These are phyloP conservation scores for Mellivora capensis DNA, from an alignment of 2,113 vertebrate species.

Conservation along the genomic window DNA sequence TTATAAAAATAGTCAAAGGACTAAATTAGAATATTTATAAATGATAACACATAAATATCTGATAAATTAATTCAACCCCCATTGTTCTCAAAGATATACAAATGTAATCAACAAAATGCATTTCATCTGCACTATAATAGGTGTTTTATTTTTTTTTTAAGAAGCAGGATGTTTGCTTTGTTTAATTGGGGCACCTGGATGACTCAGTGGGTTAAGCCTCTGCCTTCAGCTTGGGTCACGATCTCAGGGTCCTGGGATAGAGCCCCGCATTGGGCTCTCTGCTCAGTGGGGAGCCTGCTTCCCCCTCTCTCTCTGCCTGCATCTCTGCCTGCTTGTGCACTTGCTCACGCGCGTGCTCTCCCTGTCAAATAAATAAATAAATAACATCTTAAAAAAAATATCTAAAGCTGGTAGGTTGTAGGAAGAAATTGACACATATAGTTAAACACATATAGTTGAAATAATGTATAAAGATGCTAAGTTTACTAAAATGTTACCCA, in stretches of 20 bases:
- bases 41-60: neutral
- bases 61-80: neutral
- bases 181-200: neutral
- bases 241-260: too few species aligned
- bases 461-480: neutral
- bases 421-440: neutral
- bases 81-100: neutral
- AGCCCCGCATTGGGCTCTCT: too few species aligned
- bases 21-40: neutral
- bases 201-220: too few species aligned
- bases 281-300: too few species aligned
- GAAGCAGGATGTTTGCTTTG: neutral
- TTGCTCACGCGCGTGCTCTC: rapidly evolving
- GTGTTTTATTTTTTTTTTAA: neutral
- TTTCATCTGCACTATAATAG: neutral
- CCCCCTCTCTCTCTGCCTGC: too few species aligned
- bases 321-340: too few species aligned
- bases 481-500: neutral
- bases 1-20: neutral
- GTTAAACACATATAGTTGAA: neutral
- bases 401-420: neutral
- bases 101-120: neutral
- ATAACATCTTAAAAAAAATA: neutral
- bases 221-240: too few species aligned
- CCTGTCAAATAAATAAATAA: too few species aligned